Evolutionary conservation across 35 echinoderm and acorn worm species (phyloP).

Genomic region (Heliocidaris erythrogramma): DNA sequence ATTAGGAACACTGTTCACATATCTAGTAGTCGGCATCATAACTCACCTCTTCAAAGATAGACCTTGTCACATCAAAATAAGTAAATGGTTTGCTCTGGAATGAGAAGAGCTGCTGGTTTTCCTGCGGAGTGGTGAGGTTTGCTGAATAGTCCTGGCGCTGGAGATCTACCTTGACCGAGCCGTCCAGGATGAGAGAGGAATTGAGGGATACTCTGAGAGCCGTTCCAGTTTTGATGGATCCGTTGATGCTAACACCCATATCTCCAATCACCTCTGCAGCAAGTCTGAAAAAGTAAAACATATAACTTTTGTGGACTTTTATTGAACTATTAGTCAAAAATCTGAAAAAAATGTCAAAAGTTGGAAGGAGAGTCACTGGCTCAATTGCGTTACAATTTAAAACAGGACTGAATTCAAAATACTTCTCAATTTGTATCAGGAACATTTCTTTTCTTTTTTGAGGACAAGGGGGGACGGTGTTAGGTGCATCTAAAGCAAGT

Average conservation of each 20-base stretch:
- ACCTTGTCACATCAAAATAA: constrained; percentile 6
- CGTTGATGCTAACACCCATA: constrained; percentile 47
- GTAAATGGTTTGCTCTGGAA: constrained; percentile 61
- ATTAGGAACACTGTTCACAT: too few relatives aligned
- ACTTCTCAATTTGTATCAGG: too few relatives aligned
- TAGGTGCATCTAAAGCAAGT: too few relatives aligned
- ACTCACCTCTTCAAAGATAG: not conserved
- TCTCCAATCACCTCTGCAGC: constrained; percentile 42
- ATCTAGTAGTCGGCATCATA: too few relatives aligned
- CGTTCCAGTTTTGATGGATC: constrained; percentile 43
- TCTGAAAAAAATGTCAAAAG: too few relatives aligned
- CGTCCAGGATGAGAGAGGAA: constrained; percentile 44
- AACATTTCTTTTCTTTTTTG: too few relatives aligned
- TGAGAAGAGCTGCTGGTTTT: constrained; percentile 39
- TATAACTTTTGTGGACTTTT: not conserved
- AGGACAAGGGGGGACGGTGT: too few relatives aligned
- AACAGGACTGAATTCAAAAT: too few relatives aligned
- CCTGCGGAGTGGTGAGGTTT: constrained; percentile 26
- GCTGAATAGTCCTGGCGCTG: constrained; percentile 29
- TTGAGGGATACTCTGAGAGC: constrained; percentile 46
- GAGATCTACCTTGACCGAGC: constrained; percentile 41
- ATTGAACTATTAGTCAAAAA: too few relatives aligned
- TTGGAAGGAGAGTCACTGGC: too few relatives aligned
- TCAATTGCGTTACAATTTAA: too few relatives aligned
- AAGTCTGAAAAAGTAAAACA: constrained; percentile 27